phyloP scores from a whole-genome alignment of 1,140 invertebrate species.

The Leguminivora glycinivorella region DNA sequence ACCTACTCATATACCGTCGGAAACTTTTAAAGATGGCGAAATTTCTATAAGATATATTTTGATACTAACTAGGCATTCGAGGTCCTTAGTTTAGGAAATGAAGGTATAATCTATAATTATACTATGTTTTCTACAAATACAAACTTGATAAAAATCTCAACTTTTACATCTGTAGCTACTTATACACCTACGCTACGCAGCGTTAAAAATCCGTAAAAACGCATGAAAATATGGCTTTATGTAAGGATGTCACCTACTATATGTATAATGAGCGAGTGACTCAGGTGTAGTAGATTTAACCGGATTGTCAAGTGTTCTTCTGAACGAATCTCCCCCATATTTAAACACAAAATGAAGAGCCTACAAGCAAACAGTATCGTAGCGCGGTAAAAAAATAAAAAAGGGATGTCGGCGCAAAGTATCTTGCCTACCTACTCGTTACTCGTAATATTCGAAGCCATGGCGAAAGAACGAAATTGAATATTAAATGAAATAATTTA shows the following conservation, averaged over 20 bases:
- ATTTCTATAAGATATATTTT: no score
- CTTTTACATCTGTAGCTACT: no score
- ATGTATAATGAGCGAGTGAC: conserved; percentile 31
- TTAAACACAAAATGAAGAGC: conserved; percentile 75
- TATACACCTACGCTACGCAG: no score
- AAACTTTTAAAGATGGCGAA: no score
- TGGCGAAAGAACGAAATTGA: conserved; percentile 75
- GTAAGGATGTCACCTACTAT: neutral
- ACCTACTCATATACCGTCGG: neutral
- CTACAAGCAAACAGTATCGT: conserved; percentile 71
- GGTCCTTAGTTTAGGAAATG: no score
- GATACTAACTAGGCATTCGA: no score
- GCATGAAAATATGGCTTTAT: no score
- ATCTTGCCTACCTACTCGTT: conserved; percentile 52
- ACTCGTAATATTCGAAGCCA: conserved; percentile 62
- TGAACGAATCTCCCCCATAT: conserved; percentile 69
- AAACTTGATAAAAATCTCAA: no score
- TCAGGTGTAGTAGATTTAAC: conserved; percentile 56
- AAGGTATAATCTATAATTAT: no score
- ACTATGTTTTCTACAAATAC: no score
- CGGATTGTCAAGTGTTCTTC: conserved; percentile 70
- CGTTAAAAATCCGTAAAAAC: no score
- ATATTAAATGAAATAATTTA: conserved; percentile 80
- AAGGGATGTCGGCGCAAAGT: conserved; percentile 72
- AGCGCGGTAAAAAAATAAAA: conserved; percentile 63